phyloP scores from a whole-genome alignment of 2,113 vertebrate genomes.

The Nansenia antarctica region DNA sequence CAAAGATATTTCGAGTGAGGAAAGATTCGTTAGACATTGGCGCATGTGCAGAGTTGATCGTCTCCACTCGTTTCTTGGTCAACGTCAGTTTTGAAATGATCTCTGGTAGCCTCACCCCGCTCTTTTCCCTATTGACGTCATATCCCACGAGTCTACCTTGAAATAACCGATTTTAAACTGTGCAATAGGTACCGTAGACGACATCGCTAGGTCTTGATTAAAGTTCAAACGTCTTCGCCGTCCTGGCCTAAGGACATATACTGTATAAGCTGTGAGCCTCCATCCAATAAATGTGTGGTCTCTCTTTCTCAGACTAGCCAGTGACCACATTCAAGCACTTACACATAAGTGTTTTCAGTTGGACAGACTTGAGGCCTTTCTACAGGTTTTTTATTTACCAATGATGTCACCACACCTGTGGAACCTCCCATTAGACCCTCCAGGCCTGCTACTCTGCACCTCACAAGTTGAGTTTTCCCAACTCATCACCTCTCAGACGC shows the following conservation, averaged over 20 bases:
- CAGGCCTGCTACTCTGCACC: background rate
- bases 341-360: conserved; percentile 18
- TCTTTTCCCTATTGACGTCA: too few species aligned
- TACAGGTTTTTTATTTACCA: background rate
- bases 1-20: too few species aligned
- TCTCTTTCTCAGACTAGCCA: conserved; percentile 5
- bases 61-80: too few species aligned
- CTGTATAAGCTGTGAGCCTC: background rate
- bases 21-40: too few species aligned
- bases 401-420: conserved; percentile 10
- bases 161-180: background rate
- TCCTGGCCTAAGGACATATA: background rate
- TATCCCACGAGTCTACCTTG: background rate
- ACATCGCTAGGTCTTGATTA: background rate
- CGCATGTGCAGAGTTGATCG: too few species aligned
- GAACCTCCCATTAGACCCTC: background rate
- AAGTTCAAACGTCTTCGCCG: background rate
- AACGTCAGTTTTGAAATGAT: too few species aligned
- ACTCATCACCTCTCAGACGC: background rate
- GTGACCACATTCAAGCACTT: conserved; percentile 12
- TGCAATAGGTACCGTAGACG: too few species aligned
- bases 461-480: background rate
- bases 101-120: too few species aligned
- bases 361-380: conserved; percentile 1
- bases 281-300: conserved; percentile 6